phyloP scores from a whole-genome alignment of 1,140 invertebrate species.

The Pseudomyrmex concolor region DNA sequence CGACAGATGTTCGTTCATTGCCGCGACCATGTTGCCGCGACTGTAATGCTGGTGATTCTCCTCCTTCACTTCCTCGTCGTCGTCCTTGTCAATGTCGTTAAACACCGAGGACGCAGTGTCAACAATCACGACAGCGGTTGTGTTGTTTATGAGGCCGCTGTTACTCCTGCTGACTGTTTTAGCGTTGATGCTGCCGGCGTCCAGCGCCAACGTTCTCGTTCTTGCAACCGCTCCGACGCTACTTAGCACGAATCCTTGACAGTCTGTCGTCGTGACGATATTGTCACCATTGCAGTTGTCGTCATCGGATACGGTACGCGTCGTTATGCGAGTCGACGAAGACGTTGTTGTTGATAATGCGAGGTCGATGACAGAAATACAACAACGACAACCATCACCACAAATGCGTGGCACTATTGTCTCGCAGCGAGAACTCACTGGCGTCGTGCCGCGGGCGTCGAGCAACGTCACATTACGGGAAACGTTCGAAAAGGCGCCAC shows the following conservation, averaged over 20 bases:
- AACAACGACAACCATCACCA: neutral
- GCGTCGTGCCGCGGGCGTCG: constrained; percentile 57
- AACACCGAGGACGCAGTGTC: constrained; percentile 21
- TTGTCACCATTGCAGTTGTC: constrained; percentile 7
- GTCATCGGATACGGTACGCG: neutral
- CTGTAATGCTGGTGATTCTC: constrained; percentile 31
- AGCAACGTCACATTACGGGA: constrained; percentile 62
- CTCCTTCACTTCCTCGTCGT: constrained; percentile 50
- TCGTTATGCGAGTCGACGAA: neutral
- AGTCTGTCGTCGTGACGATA: constrained; percentile 16
- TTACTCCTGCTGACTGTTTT: neutral
- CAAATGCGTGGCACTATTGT: constrained; percentile 19
- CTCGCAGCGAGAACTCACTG: constrained; percentile 50
- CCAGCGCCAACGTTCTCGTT: neutral
- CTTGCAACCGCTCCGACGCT: constrained; percentile 43
- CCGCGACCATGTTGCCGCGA: constrained; percentile 83
- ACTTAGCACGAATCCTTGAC: neutral
- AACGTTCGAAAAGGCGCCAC: constrained; percentile 46
- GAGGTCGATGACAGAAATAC: neutral
- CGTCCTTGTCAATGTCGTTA: constrained; percentile 21
- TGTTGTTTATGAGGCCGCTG: neutral
- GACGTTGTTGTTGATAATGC: neutral
- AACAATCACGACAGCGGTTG: constrained; percentile 49
- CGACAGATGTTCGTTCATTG: constrained; percentile 84
- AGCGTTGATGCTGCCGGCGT: constrained; percentile 33